Conservation (phyloP, 2,113 vertebrate genomes). For the Lota lota region DNA sequence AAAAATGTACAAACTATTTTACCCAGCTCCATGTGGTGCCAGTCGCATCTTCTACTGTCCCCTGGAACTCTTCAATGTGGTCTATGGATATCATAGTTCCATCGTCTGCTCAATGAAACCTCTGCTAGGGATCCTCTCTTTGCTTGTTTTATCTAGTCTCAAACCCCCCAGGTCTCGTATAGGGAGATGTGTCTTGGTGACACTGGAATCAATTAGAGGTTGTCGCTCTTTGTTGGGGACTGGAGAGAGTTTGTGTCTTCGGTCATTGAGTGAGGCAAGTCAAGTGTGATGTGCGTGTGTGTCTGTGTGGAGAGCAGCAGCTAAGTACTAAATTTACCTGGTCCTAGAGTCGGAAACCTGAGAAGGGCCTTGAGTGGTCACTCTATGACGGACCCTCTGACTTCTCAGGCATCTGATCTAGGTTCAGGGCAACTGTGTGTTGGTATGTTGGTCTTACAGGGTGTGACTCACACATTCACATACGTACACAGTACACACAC, state of each 20-base stretch:
- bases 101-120: slow-evolving; percentile 30
- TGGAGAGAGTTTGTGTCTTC: slow-evolving; percentile 9
- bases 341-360: slow-evolving; percentile 56
- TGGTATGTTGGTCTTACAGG: slow-evolving; percentile 15
- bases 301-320: slow-evolving; percentile 25
- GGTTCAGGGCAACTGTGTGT: slow-evolving; percentile 22
- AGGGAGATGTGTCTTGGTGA: too few relatives aligned
- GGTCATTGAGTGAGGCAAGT: background rate
- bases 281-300: slow-evolving; percentile 43
- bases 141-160: background rate
- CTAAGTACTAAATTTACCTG: slow-evolving; percentile 62
- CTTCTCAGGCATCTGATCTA: slow-evolving; percentile 49
- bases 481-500: slow-evolving; percentile 3
- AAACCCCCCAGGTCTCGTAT: too few relatives aligned
- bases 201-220: too few relatives aligned
- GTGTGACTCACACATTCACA: slow-evolving; percentile 9
- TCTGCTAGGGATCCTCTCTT: background rate
- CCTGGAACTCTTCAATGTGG: slow-evolving; percentile 57
- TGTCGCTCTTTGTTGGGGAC: background rate
- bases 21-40: slow-evolving; percentile 76
- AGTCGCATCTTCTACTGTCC: slow-evolving; percentile 37
- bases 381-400: slow-evolving; percentile 45
- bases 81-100: slow-evolving; percentile 62
- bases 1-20: slow-evolving; percentile 32
- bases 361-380: slow-evolving; percentile 42